phyloP scores from a whole-genome alignment of 1,140 invertebrate genomes.

The Drosophila fuyamai region DNA sequence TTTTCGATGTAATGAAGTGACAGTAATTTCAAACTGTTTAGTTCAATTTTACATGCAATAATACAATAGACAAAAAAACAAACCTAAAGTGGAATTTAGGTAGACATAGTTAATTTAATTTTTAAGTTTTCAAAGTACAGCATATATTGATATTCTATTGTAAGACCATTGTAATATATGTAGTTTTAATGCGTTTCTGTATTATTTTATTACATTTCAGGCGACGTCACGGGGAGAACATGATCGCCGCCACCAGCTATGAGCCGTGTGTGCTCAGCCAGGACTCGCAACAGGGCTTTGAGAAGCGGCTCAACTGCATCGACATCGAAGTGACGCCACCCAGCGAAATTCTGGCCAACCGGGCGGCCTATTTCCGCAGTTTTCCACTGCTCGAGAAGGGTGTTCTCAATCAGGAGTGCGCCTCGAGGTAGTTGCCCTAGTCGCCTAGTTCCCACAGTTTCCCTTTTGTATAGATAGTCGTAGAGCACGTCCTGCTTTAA shows the following conservation, averaged over 20 bases:
- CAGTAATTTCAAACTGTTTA: background rate
- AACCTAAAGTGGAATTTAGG: no score
- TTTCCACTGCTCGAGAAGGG: slow-evolving; percentile 93
- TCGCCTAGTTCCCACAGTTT: slow-evolving; percentile 9
- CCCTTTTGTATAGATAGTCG: slow-evolving; percentile 8
- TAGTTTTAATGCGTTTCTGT: background rate
- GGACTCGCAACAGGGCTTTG: slow-evolving; percentile 89
- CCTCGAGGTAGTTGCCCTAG: slow-evolving; percentile 86
- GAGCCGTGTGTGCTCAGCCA: slow-evolving; percentile 90
- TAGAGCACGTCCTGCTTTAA: slow-evolving; percentile 24
- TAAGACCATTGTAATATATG: background rate
- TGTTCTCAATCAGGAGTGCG: slow-evolving; percentile 91
- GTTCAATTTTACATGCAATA: no score
- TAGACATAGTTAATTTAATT: no score
- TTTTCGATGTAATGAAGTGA: background rate
- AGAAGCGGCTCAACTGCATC: slow-evolving; percentile 90
- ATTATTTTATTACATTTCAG: slow-evolving; percentile 17
- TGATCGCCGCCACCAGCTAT: slow-evolving; percentile 91
- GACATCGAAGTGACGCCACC: slow-evolving; percentile 92
- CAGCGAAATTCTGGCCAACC: slow-evolving; percentile 89
- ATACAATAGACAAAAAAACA: no score
- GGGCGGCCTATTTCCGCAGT: slow-evolving; percentile 89
- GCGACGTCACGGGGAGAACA: slow-evolving; percentile 88
- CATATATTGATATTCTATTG: no score
- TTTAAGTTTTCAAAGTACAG: no score